Conservation (phyloP, 2,113 vertebrate species). For the Varanus salvator region DNA sequence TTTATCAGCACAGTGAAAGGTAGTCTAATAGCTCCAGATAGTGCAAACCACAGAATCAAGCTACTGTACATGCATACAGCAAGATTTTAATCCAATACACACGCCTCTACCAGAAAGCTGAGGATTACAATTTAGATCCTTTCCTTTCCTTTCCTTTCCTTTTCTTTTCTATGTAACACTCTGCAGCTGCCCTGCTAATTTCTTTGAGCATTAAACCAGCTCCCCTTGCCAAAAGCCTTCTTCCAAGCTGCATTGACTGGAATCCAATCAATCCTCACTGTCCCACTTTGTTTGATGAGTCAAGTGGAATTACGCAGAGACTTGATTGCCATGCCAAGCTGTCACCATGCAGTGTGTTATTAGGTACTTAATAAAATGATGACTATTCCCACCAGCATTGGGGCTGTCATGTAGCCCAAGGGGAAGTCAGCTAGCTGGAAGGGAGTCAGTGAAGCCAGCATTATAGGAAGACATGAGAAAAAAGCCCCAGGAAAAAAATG, state of each 20-base stretch:
- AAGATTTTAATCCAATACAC: not conserved
- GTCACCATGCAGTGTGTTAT: not conserved
- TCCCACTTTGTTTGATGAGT: not conserved
- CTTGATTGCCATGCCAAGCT: slow-evolving; percentile 23
- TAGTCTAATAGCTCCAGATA: not conserved
- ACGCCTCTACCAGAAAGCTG: not conserved
- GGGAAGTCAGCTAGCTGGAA: not conserved
- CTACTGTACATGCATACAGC: not conserved
- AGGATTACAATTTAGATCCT: not conserved
- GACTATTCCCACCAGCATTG: not conserved
- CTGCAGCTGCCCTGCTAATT: slow-evolving; percentile 14
- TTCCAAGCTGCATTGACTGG: not conserved
- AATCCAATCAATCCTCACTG: slow-evolving; percentile 5
- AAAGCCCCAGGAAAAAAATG: not conserved
- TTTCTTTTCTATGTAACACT: not conserved
- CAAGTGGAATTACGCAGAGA: not conserved
- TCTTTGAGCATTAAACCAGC: not conserved
- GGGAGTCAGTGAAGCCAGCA: not conserved
- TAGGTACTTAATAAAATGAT: slow-evolving; percentile 8
- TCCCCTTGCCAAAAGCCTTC: slow-evolving; percentile 26
- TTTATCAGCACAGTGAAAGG: not conserved
- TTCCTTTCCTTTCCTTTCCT: not conserved
- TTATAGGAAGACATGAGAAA: not conserved
- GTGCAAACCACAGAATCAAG: not conserved
- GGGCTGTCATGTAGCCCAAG: not conserved